A percentile compares a stretch with the other conserved stretches of the same genome.
Evolutionary conservation across 2,113 vertebrate genomes (phyloP).

Genomic region (Petromus typicus): DNA sequence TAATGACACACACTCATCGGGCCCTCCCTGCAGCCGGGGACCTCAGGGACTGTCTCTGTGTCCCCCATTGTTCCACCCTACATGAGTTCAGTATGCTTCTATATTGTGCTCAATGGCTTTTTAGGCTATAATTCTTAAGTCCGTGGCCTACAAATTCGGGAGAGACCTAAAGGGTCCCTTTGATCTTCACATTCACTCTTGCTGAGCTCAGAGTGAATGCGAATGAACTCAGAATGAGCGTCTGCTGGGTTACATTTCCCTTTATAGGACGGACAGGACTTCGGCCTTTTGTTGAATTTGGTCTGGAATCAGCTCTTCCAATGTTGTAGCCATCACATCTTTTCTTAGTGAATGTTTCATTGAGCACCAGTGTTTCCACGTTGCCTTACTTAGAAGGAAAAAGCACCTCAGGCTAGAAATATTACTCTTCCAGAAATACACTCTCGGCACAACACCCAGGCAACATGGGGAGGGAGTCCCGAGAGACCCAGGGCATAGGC

Average conservation of each 20-base stretch:
- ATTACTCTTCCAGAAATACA: constrained; percentile 20
- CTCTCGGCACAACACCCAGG: not conserved
- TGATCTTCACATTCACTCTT: not conserved
- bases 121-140: not conserved
- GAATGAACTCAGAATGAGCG: not conserved
- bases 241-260: not conserved
- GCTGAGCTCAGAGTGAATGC: not conserved
- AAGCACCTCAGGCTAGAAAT: constrained; percentile 35
- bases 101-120: not conserved
- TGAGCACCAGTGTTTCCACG: not conserved
- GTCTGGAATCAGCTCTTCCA: not conserved
- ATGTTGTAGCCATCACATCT: not conserved
- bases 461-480: constrained; percentile 34
- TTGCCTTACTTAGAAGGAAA: constrained; percentile 55
- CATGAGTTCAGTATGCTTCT: too few relatives aligned
- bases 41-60: not conserved
- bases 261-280: not conserved
- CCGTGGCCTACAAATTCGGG: not conserved
- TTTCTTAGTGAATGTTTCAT: not conserved
- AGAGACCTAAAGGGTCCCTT: too few relatives aligned
- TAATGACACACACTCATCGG: fast-evolving
- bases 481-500: constrained; percentile 26
- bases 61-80: fast-evolving
- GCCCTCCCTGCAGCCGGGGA: not conserved
- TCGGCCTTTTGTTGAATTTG: not conserved